Evolutionary conservation across 2,113 vertebrate species (phyloP).

Genomic region (Procavia capensis): DNA sequence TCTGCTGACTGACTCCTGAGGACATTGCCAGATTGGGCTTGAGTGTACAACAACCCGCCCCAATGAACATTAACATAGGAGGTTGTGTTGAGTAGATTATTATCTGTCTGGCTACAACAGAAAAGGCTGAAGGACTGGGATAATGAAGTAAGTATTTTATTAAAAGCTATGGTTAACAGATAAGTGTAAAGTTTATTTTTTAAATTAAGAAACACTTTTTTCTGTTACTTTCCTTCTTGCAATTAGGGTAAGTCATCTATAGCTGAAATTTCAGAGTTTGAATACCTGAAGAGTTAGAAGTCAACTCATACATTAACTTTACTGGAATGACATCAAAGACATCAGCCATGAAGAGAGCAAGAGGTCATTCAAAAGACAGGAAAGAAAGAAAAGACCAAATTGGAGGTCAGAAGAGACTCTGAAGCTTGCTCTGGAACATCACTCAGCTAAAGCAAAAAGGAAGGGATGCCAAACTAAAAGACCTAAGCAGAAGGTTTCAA

Average conservation of each 20-base stretch:
- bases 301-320: background rate
- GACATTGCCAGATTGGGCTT: background rate
- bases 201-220: background rate
- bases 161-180: slow-evolving; percentile 21
- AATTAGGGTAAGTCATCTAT: background rate
- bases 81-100: slow-evolving; percentile 22
- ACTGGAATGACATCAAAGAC: too few species aligned
- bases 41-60: background rate
- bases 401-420: too few species aligned
- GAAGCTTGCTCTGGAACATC: too few species aligned
- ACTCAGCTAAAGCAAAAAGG: too few species aligned
- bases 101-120: slow-evolving; percentile 26
- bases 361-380: too few species aligned
- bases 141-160: slow-evolving; percentile 20
- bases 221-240: background rate
- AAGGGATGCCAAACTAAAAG: too few species aligned
- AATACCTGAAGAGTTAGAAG: background rate
- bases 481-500: too few species aligned
- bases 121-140: slow-evolving; percentile 1
- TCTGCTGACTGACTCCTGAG: background rate
- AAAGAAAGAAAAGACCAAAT: too few species aligned
- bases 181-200: background rate
- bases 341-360: too few species aligned
- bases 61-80: background rate
- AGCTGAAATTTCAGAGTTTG: background rate